phyloP scores from a whole-genome alignment of 2,888 invertebrate species.

The Polydrusus pterygomalis region DNA sequence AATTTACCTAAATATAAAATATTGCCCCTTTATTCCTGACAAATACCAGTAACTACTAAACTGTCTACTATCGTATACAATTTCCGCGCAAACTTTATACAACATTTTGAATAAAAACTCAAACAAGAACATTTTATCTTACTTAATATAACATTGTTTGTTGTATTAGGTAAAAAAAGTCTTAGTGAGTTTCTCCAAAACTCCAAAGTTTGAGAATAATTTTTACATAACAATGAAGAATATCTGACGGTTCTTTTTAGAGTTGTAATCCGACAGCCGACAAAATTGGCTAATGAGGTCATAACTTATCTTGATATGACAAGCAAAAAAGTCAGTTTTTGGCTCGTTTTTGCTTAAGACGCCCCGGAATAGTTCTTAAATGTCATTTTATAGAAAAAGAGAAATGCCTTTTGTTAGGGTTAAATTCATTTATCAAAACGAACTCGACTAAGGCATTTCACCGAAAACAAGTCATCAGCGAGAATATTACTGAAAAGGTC shows the following conservation, averaged over 20 bases:
- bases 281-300: background rate
- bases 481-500: background rate
- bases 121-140: background rate
- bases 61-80: no score
- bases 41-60: no score
- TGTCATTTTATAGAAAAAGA: background rate
- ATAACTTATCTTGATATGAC: background rate
- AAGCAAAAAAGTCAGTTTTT: background rate
- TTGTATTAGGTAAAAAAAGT: background rate
- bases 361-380: background rate
- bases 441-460: background rate
- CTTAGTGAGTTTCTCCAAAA: background rate
- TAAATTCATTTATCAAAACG: background rate
- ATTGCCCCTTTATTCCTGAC: no score
- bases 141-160: background rate
- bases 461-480: slow-evolving; percentile 1
- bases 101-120: no score
- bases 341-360: background rate
- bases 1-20: no score
- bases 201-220: background rate
- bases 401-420: background rate
- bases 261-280: no score
- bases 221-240: background rate
- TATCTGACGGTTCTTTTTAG: background rate
- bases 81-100: no score